Conservation (phyloP, 2,113 vertebrate genomes). For the Pseudorectes ferrugineus region DNA sequence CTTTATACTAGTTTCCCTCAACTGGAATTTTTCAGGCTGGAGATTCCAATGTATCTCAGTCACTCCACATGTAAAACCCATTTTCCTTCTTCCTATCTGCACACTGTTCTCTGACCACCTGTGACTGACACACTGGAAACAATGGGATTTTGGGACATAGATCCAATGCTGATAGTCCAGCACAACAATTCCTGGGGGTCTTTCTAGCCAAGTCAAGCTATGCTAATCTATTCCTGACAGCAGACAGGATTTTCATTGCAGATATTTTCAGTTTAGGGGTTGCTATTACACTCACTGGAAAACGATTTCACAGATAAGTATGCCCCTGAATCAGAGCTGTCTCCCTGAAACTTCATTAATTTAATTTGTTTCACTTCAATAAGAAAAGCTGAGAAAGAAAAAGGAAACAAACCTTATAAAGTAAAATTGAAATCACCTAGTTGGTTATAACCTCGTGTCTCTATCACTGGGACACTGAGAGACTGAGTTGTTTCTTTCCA, state of each 20-base stretch:
- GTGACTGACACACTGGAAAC: not conserved
- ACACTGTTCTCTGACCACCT: not conserved
- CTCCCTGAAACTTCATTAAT: not conserved
- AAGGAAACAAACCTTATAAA: not conserved
- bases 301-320: not conserved
- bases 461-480: not conserved
- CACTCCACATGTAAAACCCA: fast-evolving
- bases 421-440: not conserved
- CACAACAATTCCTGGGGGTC: not conserved
- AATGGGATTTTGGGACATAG: not conserved
- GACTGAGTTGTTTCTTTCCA: not conserved
- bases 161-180: not conserved
- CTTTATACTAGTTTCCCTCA: not conserved
- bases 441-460: not conserved
- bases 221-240: not conserved
- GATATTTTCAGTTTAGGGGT: not conserved
- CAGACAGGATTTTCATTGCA: not conserved
- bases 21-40: not conserved
- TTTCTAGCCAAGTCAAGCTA: not conserved
- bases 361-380: not conserved
- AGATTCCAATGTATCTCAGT: not conserved
- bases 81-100: not conserved
- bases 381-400: not conserved
- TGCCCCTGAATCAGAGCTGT: not conserved
- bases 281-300: not conserved